Percentiles rank a stretch among this genome's conserved stretches.
Conservation (phyloP, 2,113 vertebrate species). For the Zosterops japonicus region DNA sequence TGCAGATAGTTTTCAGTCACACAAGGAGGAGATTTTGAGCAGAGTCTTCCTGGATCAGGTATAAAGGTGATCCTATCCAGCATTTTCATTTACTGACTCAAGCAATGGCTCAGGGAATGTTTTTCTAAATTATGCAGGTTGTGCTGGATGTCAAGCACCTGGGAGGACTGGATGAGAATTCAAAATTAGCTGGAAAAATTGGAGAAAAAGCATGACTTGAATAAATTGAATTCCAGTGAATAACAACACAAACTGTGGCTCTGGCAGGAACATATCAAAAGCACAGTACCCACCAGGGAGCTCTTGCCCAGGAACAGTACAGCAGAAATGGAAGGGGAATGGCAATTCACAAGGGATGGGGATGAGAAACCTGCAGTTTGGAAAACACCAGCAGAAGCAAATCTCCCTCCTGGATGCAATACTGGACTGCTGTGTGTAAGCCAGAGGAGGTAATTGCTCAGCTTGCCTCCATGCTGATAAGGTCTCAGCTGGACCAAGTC, state of each 20-base stretch:
- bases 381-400: not conserved
- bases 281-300: rapidly evolving
- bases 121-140: not conserved
- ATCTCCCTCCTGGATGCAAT: not conserved
- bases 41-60: not conserved
- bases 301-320: not conserved
- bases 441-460: not conserved
- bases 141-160: not conserved
- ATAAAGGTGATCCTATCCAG: not conserved
- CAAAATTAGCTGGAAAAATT: not conserved
- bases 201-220: not conserved
- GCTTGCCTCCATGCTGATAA: not conserved
- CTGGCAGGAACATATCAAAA: not conserved
- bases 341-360: not conserved
- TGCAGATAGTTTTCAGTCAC: not conserved
- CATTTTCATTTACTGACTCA: not conserved
- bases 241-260: not conserved
- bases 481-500: not conserved
- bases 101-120: not conserved
- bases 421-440: not conserved
- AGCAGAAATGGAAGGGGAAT: not conserved
- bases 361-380: not conserved
- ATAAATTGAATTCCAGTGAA: not conserved
- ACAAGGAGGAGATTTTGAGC: not conserved
- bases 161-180: not conserved